These are phyloP conservation scores for Ursus arctos DNA, from an alignment of 2,113 vertebrate species.

Conservation along the genomic window DNA sequence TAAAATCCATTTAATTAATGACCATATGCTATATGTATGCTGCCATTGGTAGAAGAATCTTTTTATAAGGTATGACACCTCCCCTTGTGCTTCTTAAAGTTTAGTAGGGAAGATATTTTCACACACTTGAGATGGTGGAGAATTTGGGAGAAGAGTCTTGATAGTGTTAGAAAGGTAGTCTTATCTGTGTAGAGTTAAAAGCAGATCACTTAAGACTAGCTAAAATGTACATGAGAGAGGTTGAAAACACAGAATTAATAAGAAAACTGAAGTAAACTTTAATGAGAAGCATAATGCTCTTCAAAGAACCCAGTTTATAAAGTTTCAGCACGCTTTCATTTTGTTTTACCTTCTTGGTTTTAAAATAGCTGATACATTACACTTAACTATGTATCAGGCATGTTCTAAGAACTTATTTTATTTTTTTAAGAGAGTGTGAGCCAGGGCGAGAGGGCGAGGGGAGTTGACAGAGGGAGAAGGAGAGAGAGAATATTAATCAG, in stretches of 20 bases:
- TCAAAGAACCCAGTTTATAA: not conserved
- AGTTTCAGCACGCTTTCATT: not conserved
- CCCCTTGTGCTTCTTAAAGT: not conserved
- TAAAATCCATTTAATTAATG: constrained; percentile 26
- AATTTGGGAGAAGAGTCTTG: not conserved
- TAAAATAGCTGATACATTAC: not conserved
- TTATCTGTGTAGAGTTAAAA: not conserved
- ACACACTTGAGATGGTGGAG: constrained; percentile 13
- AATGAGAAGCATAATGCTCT: not conserved
- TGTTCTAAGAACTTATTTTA: not conserved
- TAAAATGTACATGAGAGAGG: not conserved
- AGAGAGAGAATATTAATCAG: not conserved
- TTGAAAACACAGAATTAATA: not conserved
- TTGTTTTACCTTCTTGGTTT: constrained; percentile 47
- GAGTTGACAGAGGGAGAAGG: not conserved
- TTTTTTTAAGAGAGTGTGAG: not conserved
- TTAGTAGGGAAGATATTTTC: not conserved
- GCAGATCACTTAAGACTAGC: not conserved
- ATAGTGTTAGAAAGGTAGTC: not conserved
- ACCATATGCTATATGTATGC: not conserved
- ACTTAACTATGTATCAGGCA: not conserved
- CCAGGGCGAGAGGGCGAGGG: not conserved
- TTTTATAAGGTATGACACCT: not conserved
- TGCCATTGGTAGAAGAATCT: not conserved
- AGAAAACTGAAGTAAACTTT: constrained; percentile 20